These are phyloP conservation scores for Xiphydria camelus DNA, from an alignment of 2,888 invertebrate genomes.

Conservation along the genomic window DNA sequence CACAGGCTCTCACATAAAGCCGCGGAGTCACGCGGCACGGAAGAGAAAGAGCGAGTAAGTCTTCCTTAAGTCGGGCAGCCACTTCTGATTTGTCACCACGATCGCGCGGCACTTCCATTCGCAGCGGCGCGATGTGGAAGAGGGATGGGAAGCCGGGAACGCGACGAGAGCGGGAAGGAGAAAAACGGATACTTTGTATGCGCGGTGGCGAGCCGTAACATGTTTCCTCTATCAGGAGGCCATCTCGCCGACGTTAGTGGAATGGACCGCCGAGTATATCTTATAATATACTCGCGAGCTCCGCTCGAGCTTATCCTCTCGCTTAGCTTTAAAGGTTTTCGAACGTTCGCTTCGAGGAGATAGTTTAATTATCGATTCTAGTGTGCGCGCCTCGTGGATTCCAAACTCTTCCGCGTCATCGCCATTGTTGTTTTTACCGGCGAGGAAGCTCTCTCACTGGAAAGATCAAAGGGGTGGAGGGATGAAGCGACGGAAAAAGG, in stretches of 20 bases:
- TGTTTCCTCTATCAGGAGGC: conserved; percentile 45
- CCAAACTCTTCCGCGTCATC: too few species aligned
- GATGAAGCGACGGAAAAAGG: neutral
- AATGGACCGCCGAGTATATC: conserved; percentile 28
- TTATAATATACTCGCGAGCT: conserved; percentile 20
- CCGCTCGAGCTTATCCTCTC: conserved; percentile 8
- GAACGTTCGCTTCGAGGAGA: neutral
- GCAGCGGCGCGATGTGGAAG: too few species aligned
- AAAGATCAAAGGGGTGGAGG: neutral
- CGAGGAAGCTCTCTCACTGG: neutral
- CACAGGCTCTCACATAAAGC: too few species aligned
- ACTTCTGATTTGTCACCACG: conserved; percentile 2
- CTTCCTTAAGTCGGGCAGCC: too few species aligned
- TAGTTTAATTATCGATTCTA: neutral
- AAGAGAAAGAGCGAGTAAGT: too few species aligned
- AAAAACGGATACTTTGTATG: conserved; percentile 35
- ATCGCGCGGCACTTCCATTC: neutral
- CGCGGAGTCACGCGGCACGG: too few species aligned
- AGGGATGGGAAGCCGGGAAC: too few species aligned
- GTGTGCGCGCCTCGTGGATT: too few species aligned
- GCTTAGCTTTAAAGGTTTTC: neutral
- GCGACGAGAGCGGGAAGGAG: conserved; percentile 18
- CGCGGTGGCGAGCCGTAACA: conserved; percentile 37
- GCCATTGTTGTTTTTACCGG: neutral
- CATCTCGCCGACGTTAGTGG: conserved; percentile 24